Evolutionary conservation across 1,140 invertebrate species (phyloP), one percentile per base, ranked within the genome.

Genomic region (Heterodera schachtii): DNA sequence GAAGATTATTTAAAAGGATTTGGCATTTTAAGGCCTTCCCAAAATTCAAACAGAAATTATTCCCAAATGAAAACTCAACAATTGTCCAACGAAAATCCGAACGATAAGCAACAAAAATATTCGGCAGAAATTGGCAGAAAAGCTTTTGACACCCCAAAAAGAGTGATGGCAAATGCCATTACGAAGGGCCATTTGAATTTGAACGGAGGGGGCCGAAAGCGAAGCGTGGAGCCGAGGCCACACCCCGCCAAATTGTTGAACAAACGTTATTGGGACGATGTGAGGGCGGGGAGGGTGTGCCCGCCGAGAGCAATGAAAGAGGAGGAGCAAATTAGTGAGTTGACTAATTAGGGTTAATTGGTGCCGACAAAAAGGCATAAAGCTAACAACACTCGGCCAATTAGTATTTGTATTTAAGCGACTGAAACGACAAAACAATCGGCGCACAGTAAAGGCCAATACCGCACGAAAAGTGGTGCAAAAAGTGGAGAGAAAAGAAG

Each of bases 241-340:
- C 69, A 71, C 44, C 69, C 69, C 9, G 69, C 69, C 13, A 46
- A 71, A 19, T 46, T 71, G 69, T n/a, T 71, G 44, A 71, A 71
- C 69, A 71, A 71, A 71, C 69, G 69, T 21, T 71, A 71, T 46
- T 71, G 69, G 69, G 69, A 71, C 69, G 69, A 71, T 71, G 69
- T 71, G 69, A 41, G 69, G 44, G 69, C 69, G 41, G 69, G 69
- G 21, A 71, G 69, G 31, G 69, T 71, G 31, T 43, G 69, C 31
- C 69, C 69, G n/a, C 69, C 69, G 69, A 6, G 3, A 13, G 31
- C 69, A 41, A 6, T 19, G 57, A 19, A 11, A 19, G 57, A 11
- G 57, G 57, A 64, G 16, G 57, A 19, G 13, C 11, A 64, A 64
- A 64, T n/a, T 13, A 5, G 57, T 19, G 57, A 2, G 13, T 16